Conservation (phyloP, 1,140 invertebrate species). For the Brachionus koreanus region DNA sequence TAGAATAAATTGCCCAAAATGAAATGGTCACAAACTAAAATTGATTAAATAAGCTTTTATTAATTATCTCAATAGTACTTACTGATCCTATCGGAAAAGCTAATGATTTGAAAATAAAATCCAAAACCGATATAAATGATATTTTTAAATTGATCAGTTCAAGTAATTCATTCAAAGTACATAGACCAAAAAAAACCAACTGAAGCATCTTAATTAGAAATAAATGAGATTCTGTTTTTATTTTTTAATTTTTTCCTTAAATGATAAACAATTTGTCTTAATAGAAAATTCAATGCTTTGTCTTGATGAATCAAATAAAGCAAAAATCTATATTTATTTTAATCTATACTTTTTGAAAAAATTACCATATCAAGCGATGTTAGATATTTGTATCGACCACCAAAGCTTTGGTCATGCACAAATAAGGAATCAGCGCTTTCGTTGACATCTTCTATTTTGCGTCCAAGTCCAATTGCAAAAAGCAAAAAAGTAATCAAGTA, state of each 20-base stretch:
- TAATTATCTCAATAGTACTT: neutral
- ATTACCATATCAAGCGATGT: constrained; percentile 22
- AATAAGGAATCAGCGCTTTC: neutral
- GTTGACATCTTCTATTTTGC: neutral
- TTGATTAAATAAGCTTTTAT: neutral
- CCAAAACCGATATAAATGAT: neutral
- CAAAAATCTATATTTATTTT: too few species aligned
- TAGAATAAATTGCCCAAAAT: constrained; percentile 77
- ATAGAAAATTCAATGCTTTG: too few species aligned
- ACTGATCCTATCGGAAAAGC: constrained; percentile 1
- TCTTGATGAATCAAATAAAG: too few species aligned
- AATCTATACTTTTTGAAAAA: too few species aligned
- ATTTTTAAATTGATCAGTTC: neutral
- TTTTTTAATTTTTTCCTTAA: too few species aligned
- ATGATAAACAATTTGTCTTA: too few species aligned
- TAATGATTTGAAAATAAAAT: neutral
- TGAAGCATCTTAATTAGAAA: neutral
- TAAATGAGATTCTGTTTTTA: neutral
- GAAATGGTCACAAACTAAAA: constrained; percentile 74
- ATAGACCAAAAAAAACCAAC: neutral
- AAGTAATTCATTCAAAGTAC: neutral
- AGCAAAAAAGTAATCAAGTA: neutral
- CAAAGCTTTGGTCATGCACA: neutral
- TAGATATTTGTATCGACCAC: constrained; percentile 25
- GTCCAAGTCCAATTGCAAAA: neutral